phyloP scores from a whole-genome alignment of 2,113 vertebrate genomes.

The Nothobranchius kuhntae region DNA sequence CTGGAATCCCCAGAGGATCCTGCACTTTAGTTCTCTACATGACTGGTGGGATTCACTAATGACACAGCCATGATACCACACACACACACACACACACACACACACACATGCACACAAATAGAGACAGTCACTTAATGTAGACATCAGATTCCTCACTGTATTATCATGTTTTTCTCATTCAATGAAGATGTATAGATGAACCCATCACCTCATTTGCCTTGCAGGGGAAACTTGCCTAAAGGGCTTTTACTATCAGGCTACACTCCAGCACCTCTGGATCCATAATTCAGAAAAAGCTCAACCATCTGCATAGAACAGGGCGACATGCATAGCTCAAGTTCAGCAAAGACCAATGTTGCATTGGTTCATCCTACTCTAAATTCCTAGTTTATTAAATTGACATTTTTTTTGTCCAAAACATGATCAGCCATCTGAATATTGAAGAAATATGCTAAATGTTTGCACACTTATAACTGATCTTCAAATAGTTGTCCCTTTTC shows the following conservation, averaged over 20 bases:
- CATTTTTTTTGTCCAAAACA: neutral
- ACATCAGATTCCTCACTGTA: constrained; percentile 35
- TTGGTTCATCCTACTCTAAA: neutral
- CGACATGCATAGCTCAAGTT: neutral
- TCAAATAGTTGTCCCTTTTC: too few relatives aligned
- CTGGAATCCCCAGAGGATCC: neutral
- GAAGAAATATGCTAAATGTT: too few relatives aligned
- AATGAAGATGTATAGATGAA: constrained; percentile 36
- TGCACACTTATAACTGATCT: too few relatives aligned
- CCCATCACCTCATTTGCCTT: constrained; percentile 42
- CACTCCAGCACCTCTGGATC: constrained; percentile 18
- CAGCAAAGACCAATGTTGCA: neutral
- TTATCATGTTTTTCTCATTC: constrained; percentile 33
- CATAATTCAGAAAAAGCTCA: constrained; percentile 49
- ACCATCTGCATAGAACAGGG: constrained; percentile 23
- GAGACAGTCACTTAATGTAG: constrained; percentile 61
- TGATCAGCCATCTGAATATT: too few relatives aligned
- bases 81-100: too few relatives aligned
- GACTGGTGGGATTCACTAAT: constrained; percentile 15
- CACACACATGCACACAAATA: neutral
- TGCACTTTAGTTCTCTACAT: constrained; percentile 15
- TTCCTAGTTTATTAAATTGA: neutral
- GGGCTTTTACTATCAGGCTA: constrained; percentile 36
- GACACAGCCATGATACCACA: constrained; percentile 11
- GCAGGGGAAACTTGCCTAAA: constrained; percentile 41